Percentiles rank a stretch among this genome's conserved stretches.
These are phyloP conservation scores for Aurelia sp. DNA, from an alignment of 30 jellyfish, hydroid and myxozoan genomes.

Conservation along the genomic window DNA sequence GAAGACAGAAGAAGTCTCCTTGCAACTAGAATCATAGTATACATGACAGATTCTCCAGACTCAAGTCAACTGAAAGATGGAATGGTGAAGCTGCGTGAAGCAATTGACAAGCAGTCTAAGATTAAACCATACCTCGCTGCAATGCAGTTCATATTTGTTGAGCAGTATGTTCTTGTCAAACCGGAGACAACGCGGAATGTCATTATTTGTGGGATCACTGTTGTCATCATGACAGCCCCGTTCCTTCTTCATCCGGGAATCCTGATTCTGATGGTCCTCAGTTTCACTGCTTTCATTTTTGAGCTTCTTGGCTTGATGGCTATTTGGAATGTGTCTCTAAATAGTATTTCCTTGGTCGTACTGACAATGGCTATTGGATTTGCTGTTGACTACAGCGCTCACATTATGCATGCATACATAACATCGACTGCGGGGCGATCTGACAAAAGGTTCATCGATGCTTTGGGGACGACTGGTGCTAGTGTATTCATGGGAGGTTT, in stretches of 20 bases:
- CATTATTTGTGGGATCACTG: conserved; percentile 70
- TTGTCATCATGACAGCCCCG: conserved; percentile 76
- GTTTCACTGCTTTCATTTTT: conserved; percentile 65
- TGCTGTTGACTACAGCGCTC: conserved; percentile 79
- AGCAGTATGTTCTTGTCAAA: conserved; percentile 61
- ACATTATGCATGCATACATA: conserved; percentile 61
- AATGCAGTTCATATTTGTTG: conserved; percentile 37
- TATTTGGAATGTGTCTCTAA: conserved; percentile 52
- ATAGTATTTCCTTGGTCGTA: conserved; percentile 57
- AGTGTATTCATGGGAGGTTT: conserved; percentile 76
- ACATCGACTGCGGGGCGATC: conserved; percentile 33
- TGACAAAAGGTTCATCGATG: conserved; percentile 8
- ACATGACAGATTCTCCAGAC: conserved; percentile 20
- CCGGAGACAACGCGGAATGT: conserved; percentile 63
- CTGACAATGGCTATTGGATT: conserved; percentile 69
- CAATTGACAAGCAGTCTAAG: conserved; percentile 11
- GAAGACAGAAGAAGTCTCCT: background rate
- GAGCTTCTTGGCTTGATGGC: conserved; percentile 82
- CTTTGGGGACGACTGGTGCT: conserved; percentile 52
- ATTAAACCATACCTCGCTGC: conserved; percentile 27
- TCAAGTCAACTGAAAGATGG: conserved; percentile 17
- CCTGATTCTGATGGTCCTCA: conserved; percentile 60
- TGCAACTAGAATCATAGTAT: conserved; percentile 32
- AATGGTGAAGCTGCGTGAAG: conserved; percentile 29
- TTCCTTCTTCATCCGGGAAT: conserved; percentile 78